phyloP scores from a whole-genome alignment of 2,113 vertebrate genomes.

The Craseonycteris thonglongyai region DNA sequence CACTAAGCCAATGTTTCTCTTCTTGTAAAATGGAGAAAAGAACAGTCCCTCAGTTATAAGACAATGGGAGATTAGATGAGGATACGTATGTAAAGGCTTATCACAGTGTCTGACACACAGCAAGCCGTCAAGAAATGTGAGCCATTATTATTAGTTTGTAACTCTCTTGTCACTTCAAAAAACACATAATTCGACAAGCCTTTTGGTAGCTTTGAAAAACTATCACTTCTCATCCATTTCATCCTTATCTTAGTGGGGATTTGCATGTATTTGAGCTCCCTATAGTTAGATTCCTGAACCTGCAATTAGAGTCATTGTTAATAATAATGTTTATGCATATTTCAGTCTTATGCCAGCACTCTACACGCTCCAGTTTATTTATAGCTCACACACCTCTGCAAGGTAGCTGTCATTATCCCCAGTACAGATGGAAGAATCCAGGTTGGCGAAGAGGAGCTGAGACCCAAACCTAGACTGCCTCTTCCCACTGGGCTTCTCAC shows the following conservation, averaged over 20 bases:
- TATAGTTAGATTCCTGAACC: background rate
- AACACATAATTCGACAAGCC: background rate
- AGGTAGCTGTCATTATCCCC: background rate
- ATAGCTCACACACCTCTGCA: background rate
- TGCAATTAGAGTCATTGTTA: constrained; percentile 5
- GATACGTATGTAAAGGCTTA: background rate
- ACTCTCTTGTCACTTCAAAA: constrained; percentile 12
- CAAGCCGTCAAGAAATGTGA: background rate
- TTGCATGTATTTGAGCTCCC: constrained; percentile 9
- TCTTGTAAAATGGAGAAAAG: background rate
- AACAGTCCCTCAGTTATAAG: background rate
- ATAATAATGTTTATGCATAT: background rate
- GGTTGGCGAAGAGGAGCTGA: background rate
- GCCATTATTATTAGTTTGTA: background rate
- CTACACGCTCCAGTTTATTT: background rate
- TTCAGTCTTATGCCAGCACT: background rate
- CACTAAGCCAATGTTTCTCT: background rate
- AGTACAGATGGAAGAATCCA: background rate
- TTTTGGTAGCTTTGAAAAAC: background rate
- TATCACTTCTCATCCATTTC: background rate
- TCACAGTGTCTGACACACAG: background rate
- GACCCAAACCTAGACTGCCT: background rate
- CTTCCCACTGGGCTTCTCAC: background rate
- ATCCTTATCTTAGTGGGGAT: background rate
- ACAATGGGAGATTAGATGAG: background rate